A percentile compares a stretch with the other conserved stretches of the same genome.
These are phyloP conservation scores for Turdus rufiventris DNA, from an alignment of 2,113 vertebrate genomes.

Conservation along the genomic window DNA sequence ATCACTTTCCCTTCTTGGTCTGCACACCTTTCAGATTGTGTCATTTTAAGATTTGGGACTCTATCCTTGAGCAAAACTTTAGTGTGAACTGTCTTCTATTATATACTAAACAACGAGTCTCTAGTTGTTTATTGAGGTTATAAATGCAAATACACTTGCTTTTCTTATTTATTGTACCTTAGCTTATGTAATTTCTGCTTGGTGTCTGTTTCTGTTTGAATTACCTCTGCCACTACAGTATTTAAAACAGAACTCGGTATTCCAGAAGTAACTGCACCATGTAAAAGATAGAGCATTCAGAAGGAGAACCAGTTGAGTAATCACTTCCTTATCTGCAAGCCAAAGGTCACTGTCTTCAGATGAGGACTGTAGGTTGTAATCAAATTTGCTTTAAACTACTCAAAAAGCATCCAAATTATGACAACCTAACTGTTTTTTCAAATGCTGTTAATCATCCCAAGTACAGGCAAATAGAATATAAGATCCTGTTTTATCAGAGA, in stretches of 20 bases:
- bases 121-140: not conserved
- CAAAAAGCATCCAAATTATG: conserved; percentile 14
- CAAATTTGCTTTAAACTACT: conserved; percentile 7
- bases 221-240: not conserved
- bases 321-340: not conserved
- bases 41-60: not conserved
- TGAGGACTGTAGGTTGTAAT: not conserved
- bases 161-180: not conserved
- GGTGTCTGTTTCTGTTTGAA: not conserved
- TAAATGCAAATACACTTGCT: not conserved
- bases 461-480: not conserved
- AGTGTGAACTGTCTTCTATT: not conserved
- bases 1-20: not conserved
- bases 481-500: not conserved
- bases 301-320: not conserved
- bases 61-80: not conserved
- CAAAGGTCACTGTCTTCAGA: conserved; percentile 23
- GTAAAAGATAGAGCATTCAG: not conserved
- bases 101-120: not conserved
- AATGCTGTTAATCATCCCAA: conserved; percentile 4
- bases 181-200: not conserved
- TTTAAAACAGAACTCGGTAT: not conserved
- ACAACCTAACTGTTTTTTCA: not conserved
- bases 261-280: not conserved
- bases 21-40: not conserved